Evolutionary conservation across 2,888 invertebrate species (phyloP).

Genomic region (Dascillus cervinus): DNA sequence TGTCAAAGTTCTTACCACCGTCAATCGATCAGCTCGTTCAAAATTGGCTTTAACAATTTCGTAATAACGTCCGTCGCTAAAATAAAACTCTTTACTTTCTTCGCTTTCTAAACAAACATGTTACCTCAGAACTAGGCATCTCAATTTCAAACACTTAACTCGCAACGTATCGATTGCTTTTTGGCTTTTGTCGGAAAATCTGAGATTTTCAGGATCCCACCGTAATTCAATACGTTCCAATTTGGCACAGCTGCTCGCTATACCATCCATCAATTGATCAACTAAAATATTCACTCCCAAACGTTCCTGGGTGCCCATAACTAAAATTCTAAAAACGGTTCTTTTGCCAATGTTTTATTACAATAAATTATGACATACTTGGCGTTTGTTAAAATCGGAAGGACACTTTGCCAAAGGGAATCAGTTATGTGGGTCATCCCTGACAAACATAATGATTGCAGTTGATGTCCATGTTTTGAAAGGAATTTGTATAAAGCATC

Average conservation of each 20-base stretch:
- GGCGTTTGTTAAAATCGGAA: slow-evolving; percentile 85
- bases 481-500: slow-evolving; percentile 89
- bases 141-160: slow-evolving; percentile 87
- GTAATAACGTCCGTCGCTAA: slow-evolving; percentile 96
- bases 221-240: slow-evolving; percentile 88
- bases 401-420: slow-evolving; percentile 93
- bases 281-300: slow-evolving; percentile 95
- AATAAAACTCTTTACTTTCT: slow-evolving; percentile 29
- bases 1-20: slow-evolving; percentile 94
- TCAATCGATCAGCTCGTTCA: slow-evolving; percentile 92
- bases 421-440: slow-evolving; percentile 99
- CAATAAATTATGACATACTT: slow-evolving; percentile 55
- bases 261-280: slow-evolving; percentile 96
- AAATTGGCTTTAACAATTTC: slow-evolving; percentile 99
- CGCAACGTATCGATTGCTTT: slow-evolving; percentile 97
- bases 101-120: slow-evolving; percentile 11
- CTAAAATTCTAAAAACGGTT: slow-evolving; percentile 80
- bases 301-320: slow-evolving; percentile 96
- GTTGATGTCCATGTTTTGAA: slow-evolving; percentile 79
- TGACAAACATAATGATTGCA: slow-evolving; percentile 80
- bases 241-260: slow-evolving; percentile 84
- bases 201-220: slow-evolving; percentile 98
- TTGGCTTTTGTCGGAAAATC: slow-evolving; percentile 98
- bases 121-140: slow-evolving; percentile 87
- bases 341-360: too few relatives aligned